Conservation (phyloP, 2,888 invertebrate genomes). For the Dynastes grantii region DNA sequence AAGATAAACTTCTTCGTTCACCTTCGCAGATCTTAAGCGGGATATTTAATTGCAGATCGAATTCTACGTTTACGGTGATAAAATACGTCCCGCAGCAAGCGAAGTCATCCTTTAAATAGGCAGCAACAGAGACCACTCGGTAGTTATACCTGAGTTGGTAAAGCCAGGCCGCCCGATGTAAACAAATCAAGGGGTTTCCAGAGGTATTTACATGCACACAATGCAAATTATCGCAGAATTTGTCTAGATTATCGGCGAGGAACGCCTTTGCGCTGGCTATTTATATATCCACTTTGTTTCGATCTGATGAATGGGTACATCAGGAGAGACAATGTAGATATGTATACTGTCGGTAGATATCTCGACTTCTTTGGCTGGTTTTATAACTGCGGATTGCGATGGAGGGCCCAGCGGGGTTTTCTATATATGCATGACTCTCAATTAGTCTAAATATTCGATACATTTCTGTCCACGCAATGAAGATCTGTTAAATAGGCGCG, state of each 20-base stretch:
- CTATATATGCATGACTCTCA: neutral
- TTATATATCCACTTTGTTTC: neutral
- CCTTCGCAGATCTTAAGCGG: no score
- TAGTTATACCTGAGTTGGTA: no score
- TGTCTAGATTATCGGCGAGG: constrained; percentile 7
- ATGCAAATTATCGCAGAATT: constrained; percentile 19
- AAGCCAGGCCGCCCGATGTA: neutral
- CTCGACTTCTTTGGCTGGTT: neutral
- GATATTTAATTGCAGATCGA: no score
- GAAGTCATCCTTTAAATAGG: no score
- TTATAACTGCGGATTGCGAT: neutral
- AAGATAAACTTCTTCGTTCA: no score
- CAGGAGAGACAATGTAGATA: neutral
- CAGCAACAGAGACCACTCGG: no score
- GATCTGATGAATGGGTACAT: neutral
- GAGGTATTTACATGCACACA: constrained; percentile 11
- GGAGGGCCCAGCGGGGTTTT: neutral
- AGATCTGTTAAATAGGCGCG: no score
- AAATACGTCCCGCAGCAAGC: no score
- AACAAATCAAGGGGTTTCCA: constrained; percentile 1
- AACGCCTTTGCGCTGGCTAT: neutral
- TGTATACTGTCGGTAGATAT: neutral
- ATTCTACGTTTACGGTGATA: no score
- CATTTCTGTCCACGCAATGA: no score
- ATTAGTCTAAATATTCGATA: neutral